Percentiles rank a stretch among this genome's conserved stretches.
Conservation (phyloP, 2,797 vertebrate genomes). For the Dipus sagitta region DNA sequence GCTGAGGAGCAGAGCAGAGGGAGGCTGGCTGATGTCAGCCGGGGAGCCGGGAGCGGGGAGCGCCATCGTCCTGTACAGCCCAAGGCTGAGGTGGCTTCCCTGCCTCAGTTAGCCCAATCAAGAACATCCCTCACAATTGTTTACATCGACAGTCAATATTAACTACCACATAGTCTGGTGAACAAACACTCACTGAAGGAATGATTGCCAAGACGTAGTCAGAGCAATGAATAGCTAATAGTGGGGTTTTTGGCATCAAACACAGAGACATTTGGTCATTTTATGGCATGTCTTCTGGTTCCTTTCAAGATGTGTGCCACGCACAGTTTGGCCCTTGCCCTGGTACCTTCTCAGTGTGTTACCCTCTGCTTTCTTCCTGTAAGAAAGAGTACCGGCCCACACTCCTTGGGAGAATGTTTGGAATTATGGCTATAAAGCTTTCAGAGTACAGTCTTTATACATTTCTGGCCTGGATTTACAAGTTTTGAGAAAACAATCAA, state of each 20-base stretch:
- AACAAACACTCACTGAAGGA: not conserved
- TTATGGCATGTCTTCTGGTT: not conserved
- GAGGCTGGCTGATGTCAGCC: too few relatives aligned
- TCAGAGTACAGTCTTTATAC: constrained; percentile 58
- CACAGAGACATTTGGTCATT: not conserved
- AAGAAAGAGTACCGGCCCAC: not conserved
- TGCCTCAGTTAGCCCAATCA: too few relatives aligned
- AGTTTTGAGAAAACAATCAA: constrained; percentile 78
- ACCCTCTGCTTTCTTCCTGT: not conserved
- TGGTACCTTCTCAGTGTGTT: not conserved
- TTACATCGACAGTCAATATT: too few relatives aligned
- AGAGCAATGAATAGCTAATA: constrained; percentile 7
- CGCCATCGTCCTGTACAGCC: too few relatives aligned
- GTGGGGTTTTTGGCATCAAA: not conserved
- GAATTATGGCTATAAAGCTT: constrained; percentile 7
- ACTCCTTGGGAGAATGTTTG: constrained; percentile 21
- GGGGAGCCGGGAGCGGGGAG: too few relatives aligned
- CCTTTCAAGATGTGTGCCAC: not conserved
- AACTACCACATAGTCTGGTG: not conserved
- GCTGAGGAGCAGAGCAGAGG: too few relatives aligned
- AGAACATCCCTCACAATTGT: too few relatives aligned
- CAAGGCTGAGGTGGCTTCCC: too few relatives aligned
- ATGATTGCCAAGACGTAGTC: not conserved
- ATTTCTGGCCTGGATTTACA: constrained; percentile 73
- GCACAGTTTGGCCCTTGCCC: not conserved